phyloP scores from a whole-genome alignment of 2,888 invertebrate genomes.

The Mesorhabditis spiculigera region DNA sequence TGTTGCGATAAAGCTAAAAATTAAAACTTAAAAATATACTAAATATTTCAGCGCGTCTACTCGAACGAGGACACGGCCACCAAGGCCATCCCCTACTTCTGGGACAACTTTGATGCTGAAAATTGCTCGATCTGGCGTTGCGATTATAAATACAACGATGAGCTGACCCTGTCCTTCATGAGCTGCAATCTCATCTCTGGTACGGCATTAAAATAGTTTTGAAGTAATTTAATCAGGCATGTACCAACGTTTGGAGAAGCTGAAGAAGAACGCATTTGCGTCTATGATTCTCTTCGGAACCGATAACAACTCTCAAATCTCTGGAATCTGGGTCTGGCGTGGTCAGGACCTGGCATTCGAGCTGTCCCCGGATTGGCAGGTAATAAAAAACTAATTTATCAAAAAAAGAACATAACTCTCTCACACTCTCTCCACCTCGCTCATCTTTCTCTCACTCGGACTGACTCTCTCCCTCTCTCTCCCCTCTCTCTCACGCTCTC shows the following conservation, averaged over 20 bases:
- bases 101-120: conserved; percentile 92
- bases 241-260: conserved; percentile 95
- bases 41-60: conserved; percentile 71
- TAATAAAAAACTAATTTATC: conserved; percentile 9
- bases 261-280: conserved; percentile 92
- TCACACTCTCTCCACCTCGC: not conserved
- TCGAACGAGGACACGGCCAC: conserved; percentile 85
- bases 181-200: conserved; percentile 93
- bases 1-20: not conserved
- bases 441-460: not conserved
- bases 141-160: conserved; percentile 92
- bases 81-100: conserved; percentile 93
- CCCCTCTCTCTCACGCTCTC: no score
- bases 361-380: conserved; percentile 62
- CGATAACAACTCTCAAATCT: conserved; percentile 86
- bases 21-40: not conserved
- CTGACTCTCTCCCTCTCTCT: no score
- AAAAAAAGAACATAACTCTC: not conserved
- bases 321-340: conserved; percentile 96
- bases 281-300: conserved; percentile 88
- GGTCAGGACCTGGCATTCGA: conserved; percentile 87
- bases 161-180: conserved; percentile 90
- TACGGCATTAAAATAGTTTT: conserved; percentile 56
- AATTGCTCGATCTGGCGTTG: conserved; percentile 88
- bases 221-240: conserved; percentile 69